These are phyloP conservation scores for Maniola jurtina DNA, from an alignment of 1,140 invertebrate genomes.

Conservation along the genomic window DNA sequence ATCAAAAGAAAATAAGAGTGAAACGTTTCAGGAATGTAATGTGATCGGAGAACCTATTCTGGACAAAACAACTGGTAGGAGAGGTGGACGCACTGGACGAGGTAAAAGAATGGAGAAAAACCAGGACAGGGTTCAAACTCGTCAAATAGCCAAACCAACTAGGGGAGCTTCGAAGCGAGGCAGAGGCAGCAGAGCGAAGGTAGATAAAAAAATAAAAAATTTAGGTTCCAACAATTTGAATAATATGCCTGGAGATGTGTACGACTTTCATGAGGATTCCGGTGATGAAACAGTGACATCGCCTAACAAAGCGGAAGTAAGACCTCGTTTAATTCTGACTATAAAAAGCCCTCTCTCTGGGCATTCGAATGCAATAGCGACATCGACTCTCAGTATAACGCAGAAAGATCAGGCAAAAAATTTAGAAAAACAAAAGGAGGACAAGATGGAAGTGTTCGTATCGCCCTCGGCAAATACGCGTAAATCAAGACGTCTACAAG, in stretches of 20 bases:
- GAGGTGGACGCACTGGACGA: slow-evolving; percentile 77
- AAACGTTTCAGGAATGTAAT: slow-evolving; percentile 32
- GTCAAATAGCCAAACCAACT: slow-evolving; percentile 79
- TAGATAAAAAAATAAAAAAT: slow-evolving; percentile 80
- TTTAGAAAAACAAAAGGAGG: slow-evolving; percentile 71
- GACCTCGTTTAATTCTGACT: slow-evolving; percentile 87
- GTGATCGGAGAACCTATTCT: slow-evolving; percentile 38
- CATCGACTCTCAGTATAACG: slow-evolving; percentile 61
- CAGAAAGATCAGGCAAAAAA: slow-evolving; percentile 58
- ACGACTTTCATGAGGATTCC: slow-evolving; percentile 91
- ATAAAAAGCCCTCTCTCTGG: slow-evolving; percentile 84
- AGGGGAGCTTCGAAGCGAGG: slow-evolving; percentile 78
- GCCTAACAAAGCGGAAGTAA: slow-evolving; percentile 75
- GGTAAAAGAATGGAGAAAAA: slow-evolving; percentile 77
- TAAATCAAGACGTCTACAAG: slow-evolving; percentile 89
- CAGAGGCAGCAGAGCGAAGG: slow-evolving; percentile 75
- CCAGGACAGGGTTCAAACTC: slow-evolving; percentile 75
- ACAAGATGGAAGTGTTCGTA: slow-evolving; percentile 82
- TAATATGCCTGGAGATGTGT: slow-evolving; percentile 84
- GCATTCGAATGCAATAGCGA: slow-evolving; percentile 54
- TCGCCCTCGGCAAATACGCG: slow-evolving; percentile 82
- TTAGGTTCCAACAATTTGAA: slow-evolving; percentile 65
- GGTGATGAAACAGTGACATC: slow-evolving; percentile 82
- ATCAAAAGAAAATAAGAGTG: slow-evolving; percentile 21
- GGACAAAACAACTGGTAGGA: slow-evolving; percentile 53